Conservation (phyloP, 2,797 vertebrate genomes). For the Podargus strigoides region DNA sequence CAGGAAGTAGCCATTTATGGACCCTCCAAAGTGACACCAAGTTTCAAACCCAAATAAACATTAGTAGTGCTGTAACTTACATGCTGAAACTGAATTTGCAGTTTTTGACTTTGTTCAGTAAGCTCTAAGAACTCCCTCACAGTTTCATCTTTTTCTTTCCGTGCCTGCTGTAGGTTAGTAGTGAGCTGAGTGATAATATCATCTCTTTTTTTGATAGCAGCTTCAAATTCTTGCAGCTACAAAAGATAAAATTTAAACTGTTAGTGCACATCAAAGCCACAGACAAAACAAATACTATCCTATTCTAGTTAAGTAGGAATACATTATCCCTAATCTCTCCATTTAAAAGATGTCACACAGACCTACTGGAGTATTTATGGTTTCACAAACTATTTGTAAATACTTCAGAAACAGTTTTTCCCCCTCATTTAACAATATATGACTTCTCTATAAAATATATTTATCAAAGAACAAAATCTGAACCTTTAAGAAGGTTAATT, state of each 20-base stretch:
- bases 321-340: neutral
- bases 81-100: constrained; percentile 98
- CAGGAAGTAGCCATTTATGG: neutral
- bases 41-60: neutral
- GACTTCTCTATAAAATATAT: neutral
- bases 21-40: neutral
- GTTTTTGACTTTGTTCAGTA: constrained; percentile 93
- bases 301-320: neutral
- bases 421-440: neutral
- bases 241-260: neutral
- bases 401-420: neutral
- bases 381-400: neutral
- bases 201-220: constrained; percentile 93
- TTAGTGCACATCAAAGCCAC: neutral
- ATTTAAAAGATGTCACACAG: neutral
- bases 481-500: neutral
- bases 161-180: constrained; percentile 91
- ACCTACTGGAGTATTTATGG: neutral
- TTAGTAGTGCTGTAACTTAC: constrained; percentile 67
- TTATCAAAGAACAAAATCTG: neutral
- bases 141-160: constrained; percentile 93
- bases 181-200: constrained; percentile 97
- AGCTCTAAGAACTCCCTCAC: constrained; percentile 93
- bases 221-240: constrained; percentile 94
- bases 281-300: neutral